Evolutionary conservation across 2,888 invertebrate species (phyloP), one percentile per base, ranked within the genome.

Genomic region (Athrips mouffetella): DNA sequence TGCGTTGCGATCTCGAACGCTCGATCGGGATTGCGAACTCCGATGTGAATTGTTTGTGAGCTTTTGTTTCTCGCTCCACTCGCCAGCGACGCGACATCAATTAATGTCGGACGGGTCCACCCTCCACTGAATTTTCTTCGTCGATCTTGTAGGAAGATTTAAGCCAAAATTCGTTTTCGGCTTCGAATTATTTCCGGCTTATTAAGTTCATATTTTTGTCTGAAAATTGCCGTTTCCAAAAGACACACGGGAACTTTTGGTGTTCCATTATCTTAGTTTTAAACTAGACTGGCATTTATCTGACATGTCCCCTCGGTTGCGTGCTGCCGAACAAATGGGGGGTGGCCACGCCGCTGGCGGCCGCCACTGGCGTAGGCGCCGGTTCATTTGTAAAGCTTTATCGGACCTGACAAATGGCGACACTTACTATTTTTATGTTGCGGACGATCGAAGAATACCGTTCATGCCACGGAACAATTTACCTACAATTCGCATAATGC

Each of bases 21-120:
- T 82, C 71, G 83, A 85, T 83, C 84, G 84, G 83, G 75, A 83
- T 80, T 83, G 81, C 84, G 85, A 86, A 82, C 86, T 82, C 75
- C 82, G 72, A 85, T 84, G 81, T 74, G 86, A 86, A 87, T 87
- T 88, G 87, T 87, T 88, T 85, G 85, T 82, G 80, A 86, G 80
- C 85, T 81, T 88, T 87, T 87, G 86, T 86, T 82, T 82, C 78
- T 77, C 80, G 78, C 76, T 79, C 73, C 75, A 68, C 72, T 80
- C 78, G 76, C 76, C 79, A 71, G 74, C 79, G 78, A 82, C 79
- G 83, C 85, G 85, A 83, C 83, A 86, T 87, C 87, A 87, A 87
- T 87, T 88, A 88, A 86, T 82, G 80, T 81, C 76, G 79, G 73
- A 79, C 73, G 70, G 75, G 72, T 71, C 74, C 70, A 70, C 37